Evolutionary conservation across 92 coral and sea anemone genomes (phyloP), one percentile per base, ranked within the genome.

Genomic region (Parazoanthus atlanticus): DNA sequence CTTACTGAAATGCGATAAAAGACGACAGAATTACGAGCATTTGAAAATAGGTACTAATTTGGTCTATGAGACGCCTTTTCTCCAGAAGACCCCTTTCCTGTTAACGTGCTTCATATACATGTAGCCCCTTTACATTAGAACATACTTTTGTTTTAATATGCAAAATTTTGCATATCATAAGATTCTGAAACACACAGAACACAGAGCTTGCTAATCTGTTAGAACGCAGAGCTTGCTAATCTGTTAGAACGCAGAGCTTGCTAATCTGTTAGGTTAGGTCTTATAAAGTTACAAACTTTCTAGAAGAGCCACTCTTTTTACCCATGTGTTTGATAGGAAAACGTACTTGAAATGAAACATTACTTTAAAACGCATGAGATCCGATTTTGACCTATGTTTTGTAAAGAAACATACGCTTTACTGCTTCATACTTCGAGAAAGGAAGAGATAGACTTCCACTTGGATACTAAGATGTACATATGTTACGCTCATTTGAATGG

Each of bases 281-380:
- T 65, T 65, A 0, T 15, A 65, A 65, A 65, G 71, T 65, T 65
- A 65, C 71, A 65, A 65, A 65, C 71, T 65, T 65, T 65, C 71
- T 65, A 65, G 15, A 65, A 26, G 71, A 65, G 71, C 71, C 71
- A 65, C 71, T 65, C 71, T 65, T 65, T 65, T 65, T 65, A 65
- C 71, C 71, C 71, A 65, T 16, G 15, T 65, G n/a, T 65, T 65
- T 65, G n/a, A 65, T 65, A 0, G 16, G n/a, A 26, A 65, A 65
- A 65, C 71, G 71, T 65, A 65, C 71, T 65, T 0, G 2, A 2
- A 65, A 65, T 65, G 16, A 65, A 65, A 43, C 47, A n/a, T 43
- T 5, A 65, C 71, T 15, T 65, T 15, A 65, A 65, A 65, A 26
- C 71, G 15, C 71, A 65, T 2, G 71, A 65, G 25, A 13, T 65